phyloP scores from a whole-genome alignment of 2,113 vertebrate species.

The Rhineura floridana region DNA sequence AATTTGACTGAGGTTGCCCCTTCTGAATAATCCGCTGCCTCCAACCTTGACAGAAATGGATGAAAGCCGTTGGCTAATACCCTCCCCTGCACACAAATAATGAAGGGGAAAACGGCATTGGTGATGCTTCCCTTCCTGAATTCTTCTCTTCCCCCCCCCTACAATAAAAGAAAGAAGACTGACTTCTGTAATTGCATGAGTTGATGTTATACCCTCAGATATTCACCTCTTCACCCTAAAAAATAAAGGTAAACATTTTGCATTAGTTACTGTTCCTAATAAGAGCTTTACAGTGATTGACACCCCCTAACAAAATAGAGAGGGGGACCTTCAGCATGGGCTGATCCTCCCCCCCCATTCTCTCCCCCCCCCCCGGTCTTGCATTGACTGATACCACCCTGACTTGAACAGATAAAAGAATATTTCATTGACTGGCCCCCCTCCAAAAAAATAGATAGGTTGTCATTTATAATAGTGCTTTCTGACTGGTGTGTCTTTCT shows the following conservation, averaged over 20 bases:
- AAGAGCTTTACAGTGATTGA: background rate
- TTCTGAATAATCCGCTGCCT: too few relatives aligned
- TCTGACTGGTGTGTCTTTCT: background rate
- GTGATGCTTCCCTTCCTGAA: too few relatives aligned
- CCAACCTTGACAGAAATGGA: background rate
- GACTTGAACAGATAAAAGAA: background rate
- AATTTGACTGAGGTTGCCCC: too few relatives aligned
- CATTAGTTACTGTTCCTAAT: too few relatives aligned
- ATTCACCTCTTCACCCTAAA: background rate
- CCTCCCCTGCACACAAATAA: too few relatives aligned
- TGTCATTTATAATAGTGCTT: background rate
- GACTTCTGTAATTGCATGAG: background rate
- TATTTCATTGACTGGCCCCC: background rate
- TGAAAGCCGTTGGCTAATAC: background rate
- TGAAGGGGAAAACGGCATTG: too few relatives aligned
- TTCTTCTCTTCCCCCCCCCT: background rate
- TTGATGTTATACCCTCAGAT: background rate
- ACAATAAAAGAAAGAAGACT: background rate
- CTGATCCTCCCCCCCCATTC: background rate
- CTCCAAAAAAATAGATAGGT: background rate
- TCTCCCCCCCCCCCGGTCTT: background rate
- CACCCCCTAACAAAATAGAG: too few relatives aligned
- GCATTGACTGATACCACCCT: background rate
- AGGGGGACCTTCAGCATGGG: background rate
- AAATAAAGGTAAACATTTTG: background rate